phyloP scores from a whole-genome alignment of 1,140 invertebrate genomes.

The Ditylenchus dipsaci region DNA sequence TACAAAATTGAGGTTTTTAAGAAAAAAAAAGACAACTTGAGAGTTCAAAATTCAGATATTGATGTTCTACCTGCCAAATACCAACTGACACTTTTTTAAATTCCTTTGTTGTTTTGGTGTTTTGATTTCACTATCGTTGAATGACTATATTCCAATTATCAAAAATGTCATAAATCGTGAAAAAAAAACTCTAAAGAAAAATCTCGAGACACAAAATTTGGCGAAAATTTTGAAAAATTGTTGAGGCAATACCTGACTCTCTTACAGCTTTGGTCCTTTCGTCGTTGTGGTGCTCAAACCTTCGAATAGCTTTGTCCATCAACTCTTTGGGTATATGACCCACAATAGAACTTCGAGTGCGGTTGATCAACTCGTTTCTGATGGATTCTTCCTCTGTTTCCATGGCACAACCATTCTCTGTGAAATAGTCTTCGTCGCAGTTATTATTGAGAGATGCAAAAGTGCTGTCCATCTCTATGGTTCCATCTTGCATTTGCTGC shows the following conservation, averaged over 20 bases:
- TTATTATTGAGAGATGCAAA: neutral
- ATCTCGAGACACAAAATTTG: too few relatives aligned
- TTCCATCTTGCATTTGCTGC: neutral
- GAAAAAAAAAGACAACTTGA: too few relatives aligned
- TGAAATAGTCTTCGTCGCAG: slow-evolving; percentile 2
- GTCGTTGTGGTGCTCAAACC: neutral
- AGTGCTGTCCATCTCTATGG: neutral
- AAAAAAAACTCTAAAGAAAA: too few relatives aligned
- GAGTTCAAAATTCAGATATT: too few relatives aligned
- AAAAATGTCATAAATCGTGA: too few relatives aligned
- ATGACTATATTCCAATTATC: too few relatives aligned
- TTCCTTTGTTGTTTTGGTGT: too few relatives aligned
- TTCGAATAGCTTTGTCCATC: neutral
- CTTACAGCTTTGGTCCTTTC: neutral
- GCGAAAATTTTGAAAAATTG: too few relatives aligned
- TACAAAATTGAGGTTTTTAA: too few relatives aligned
- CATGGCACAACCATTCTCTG: neutral
- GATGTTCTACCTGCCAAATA: too few relatives aligned
- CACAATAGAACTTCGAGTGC: neutral
- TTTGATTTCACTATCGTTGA: too few relatives aligned
- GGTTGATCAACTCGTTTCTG: neutral
- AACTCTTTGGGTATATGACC: neutral
- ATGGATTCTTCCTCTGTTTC: neutral
- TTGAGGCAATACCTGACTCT: neutral
- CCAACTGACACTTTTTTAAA: too few relatives aligned